Evolutionary conservation across 2,888 invertebrate species (phyloP).

Genomic region (Tetragonula carbonaria): DNA sequence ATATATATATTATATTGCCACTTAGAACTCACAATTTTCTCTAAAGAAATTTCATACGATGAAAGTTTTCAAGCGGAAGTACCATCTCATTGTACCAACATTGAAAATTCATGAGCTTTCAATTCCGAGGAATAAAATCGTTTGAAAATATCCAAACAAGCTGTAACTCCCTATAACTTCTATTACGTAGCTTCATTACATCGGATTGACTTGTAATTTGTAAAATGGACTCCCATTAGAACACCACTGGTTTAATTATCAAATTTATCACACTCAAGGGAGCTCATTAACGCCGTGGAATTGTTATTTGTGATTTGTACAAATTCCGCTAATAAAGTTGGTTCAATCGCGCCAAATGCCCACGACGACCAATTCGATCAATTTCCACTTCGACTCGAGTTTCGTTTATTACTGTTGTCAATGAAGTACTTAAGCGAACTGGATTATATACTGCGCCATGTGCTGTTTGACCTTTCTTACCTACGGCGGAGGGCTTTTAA

Average conservation of each 20-base stretch:
- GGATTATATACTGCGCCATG: not conserved
- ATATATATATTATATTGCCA: not conserved
- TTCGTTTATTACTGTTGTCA: slow-evolving; percentile 16
- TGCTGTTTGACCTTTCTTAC: not conserved
- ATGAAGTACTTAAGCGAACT: not conserved
- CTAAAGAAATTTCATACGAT: not conserved
- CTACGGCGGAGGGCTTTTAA: slow-evolving; percentile 4
- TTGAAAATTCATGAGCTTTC: not conserved
- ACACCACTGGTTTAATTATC: not conserved
- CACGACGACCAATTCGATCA: slow-evolving; percentile 34
- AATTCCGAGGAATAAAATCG: not conserved
- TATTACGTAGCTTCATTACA: not conserved
- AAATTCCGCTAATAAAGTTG: not conserved
- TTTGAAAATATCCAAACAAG: not conserved
- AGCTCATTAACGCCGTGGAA: not conserved
- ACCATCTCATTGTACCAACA: not conserved
- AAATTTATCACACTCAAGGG: not conserved
- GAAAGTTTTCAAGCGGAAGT: not conserved
- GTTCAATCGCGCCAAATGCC: not conserved
- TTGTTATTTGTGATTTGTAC: not conserved
- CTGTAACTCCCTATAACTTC: not conserved
- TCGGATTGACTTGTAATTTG: not conserved
- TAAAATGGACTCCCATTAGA: not conserved
- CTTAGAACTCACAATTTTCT: not conserved
- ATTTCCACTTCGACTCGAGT: slow-evolving; percentile 42